Evolutionary conservation across 92 coral and sea anemone species (phyloP), one percentile per base, ranked within the genome.

Genomic region (Actinernus sp.): DNA sequence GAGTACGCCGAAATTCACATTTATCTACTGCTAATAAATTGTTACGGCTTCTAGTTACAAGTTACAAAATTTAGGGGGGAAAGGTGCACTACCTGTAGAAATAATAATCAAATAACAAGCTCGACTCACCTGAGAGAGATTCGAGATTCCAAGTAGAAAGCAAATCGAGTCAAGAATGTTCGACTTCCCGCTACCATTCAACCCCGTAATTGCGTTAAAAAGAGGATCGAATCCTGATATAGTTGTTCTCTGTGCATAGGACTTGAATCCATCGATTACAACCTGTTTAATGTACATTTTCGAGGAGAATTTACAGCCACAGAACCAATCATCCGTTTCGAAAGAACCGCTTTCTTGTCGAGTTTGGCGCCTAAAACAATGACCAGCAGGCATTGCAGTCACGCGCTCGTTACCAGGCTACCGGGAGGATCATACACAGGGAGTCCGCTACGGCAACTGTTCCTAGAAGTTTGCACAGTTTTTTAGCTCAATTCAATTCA

Each of bases 181-280:
- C 28, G 98, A 94, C 66, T 94, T 94, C 38, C 98, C 98, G 49
- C 98, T 94, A 14, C 98, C 98, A 61, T 94, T 94, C 25, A 94
- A 68, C 31, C 98, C 98, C 32, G 98, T 94, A 31, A 94, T 94
- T 34, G 98, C 98, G 65, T 94, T 94, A 74, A 94, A 94, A 65
- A 92, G 91, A 4, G 98, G 98, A 76, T 94, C 98, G 58, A 94
- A 94, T 14, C 91, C 97, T 31, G 85, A 75, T 63, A 94, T 76
- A 16, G 92, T 89, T 26, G 98, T 94, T 38, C 98, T 73, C 52
- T 87, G 91, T 7, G 98, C 98, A 54, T 94, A 94, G 1, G 98
- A 94, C 87, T 94, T 94, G 37, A 90, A 94, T 3, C 98, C 98
- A 58, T 94, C 98, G 63, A 94, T 90, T 16, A 87, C 79, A 40